Evolutionary conservation across 2,797 vertebrate species (phyloP).

Genomic region (Myotis myotis): DNA sequence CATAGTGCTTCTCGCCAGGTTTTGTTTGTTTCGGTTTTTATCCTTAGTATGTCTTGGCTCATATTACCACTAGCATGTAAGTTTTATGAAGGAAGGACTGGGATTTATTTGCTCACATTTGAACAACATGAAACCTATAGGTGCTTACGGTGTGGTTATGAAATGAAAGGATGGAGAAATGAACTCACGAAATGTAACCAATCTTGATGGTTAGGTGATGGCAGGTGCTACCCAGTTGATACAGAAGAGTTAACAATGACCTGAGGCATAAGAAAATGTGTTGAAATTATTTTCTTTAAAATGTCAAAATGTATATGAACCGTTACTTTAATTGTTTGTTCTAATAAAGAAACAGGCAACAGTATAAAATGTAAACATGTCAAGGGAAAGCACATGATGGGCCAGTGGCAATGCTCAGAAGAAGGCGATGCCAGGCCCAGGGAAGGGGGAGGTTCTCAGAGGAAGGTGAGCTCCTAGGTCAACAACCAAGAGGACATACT

Average conservation of each 20-base stretch:
- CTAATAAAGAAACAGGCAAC: not conserved
- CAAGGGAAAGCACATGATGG: not conserved
- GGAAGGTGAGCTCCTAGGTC: not conserved
- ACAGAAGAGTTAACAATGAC: not conserved
- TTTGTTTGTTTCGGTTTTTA: not conserved
- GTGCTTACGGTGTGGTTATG: not conserved
- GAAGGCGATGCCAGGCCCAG: not conserved
- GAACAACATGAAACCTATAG: not conserved
- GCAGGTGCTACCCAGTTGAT: not conserved
- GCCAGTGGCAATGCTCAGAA: not conserved
- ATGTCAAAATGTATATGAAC: not conserved
- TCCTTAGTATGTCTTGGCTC: not conserved
- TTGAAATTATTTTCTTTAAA: constrained; percentile 3
- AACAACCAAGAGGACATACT: not conserved
- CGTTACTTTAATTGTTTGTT: not conserved
- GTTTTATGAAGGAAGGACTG: not conserved
- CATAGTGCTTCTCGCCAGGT: not conserved
- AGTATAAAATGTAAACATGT: not conserved
- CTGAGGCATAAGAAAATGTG: not conserved
- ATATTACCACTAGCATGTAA: not conserved
- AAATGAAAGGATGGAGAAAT: not conserved
- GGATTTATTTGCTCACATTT: not conserved
- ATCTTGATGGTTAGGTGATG: not conserved
- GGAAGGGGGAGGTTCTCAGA: not conserved
- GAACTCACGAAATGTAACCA: not conserved